A percentile compares a stretch with the other conserved stretches of the same genome.
phyloP scores from a whole-genome alignment of 1,140 invertebrate species.

The Drosophila orena region DNA sequence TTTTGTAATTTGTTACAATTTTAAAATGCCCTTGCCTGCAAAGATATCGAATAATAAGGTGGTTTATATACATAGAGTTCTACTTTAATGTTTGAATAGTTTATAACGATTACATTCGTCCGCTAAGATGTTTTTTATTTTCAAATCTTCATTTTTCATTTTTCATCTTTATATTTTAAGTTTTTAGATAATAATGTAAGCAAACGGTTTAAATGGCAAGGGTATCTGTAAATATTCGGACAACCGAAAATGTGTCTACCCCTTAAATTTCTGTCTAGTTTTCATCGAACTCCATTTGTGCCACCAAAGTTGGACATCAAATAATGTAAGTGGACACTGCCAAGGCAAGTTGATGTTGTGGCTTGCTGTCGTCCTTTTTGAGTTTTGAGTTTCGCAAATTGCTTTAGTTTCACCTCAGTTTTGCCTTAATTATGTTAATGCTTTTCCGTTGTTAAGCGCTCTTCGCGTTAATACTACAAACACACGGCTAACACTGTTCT shows the following conservation, averaged over 20 bases:
- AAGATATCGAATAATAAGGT: too few species aligned
- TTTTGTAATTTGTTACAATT: background rate
- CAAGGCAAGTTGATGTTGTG: slow-evolving; percentile 47
- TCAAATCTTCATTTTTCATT: background rate
- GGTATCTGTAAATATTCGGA: slow-evolving; percentile 26
- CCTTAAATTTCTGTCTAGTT: slow-evolving; percentile 20
- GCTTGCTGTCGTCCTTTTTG: slow-evolving; percentile 50
- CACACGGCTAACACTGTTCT: slow-evolving; percentile 19
- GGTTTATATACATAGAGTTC: too few species aligned
- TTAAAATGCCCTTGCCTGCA: background rate
- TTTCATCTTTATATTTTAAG: background rate
- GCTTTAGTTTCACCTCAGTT: slow-evolving; percentile 32
- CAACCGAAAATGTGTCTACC: slow-evolving; percentile 12
- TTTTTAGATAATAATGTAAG: background rate
- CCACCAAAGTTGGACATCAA: slow-evolving; percentile 27
- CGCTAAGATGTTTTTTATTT: background rate
- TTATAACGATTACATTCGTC: background rate
- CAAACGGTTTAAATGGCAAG: slow-evolving; percentile 6
- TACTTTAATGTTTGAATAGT: too few species aligned
- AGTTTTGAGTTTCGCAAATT: slow-evolving; percentile 52
- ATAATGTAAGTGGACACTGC: slow-evolving; percentile 48
- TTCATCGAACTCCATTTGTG: slow-evolving; percentile 2
- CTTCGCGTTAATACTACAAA: slow-evolving; percentile 15
- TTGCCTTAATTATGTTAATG: slow-evolving; percentile 48
- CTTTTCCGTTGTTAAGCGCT: slow-evolving; percentile 54